A percentile compares a stretch with the other conserved stretches of the same genome.
Conservation (phyloP, 2,113 vertebrate genomes). For the Nesogale talazaci region DNA sequence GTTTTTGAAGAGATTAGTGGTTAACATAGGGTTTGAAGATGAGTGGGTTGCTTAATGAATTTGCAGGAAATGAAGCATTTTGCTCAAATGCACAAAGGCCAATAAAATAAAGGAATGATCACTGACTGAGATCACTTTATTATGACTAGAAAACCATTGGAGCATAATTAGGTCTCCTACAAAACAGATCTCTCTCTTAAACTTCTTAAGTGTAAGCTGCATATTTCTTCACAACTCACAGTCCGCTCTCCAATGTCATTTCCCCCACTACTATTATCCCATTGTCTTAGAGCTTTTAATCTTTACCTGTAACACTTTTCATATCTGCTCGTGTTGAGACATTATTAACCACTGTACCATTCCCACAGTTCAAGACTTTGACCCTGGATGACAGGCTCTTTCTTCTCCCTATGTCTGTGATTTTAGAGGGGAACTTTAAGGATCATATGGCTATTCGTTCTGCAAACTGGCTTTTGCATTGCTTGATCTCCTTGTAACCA, state of each 20-base stretch:
- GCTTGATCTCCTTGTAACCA: no score
- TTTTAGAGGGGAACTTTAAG: conserved; percentile 19
- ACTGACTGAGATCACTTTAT: background rate
- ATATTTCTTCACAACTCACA: conserved; percentile 7
- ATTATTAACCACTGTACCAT: background rate
- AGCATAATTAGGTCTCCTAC: background rate
- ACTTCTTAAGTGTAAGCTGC: background rate
- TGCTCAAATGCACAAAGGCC: conserved; percentile 7
- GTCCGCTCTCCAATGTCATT: background rate
- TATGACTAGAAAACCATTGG: background rate
- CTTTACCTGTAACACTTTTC: no score
- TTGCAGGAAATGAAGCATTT: conserved; percentile 9
- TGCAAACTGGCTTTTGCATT: background rate
- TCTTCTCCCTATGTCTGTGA: background rate
- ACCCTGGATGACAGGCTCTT: background rate
- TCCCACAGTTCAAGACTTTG: background rate
- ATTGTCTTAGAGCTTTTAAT: background rate
- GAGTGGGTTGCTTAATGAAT: background rate
- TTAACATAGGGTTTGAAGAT: background rate
- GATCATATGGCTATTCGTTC: background rate
- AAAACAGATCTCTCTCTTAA: background rate
- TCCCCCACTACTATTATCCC: background rate
- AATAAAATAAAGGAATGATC: background rate
- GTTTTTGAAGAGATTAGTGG: background rate
- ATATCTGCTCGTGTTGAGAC: background rate